A percentile compares a stretch with the other conserved stretches of the same genome.
Evolutionary conservation across 2,797 vertebrate genomes (phyloP).

Genomic region (Petrocephalus sullivani): DNA sequence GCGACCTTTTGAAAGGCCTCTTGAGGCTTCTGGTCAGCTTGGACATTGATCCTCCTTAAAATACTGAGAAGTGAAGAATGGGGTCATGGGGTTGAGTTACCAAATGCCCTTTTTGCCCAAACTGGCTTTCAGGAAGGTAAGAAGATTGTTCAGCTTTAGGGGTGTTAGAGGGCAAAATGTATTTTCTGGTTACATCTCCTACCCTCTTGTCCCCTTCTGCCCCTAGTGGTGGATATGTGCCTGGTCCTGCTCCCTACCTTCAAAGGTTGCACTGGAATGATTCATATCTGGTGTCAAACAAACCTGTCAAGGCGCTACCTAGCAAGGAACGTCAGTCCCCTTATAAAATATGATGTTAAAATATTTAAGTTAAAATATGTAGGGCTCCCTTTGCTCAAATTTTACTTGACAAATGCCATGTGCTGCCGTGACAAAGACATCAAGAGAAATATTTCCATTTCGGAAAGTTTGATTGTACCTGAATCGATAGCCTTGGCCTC

Average conservation of each 20-base stretch:
- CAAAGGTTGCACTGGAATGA: conserved; percentile 39
- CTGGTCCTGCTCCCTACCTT: background rate
- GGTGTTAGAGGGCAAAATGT: background rate
- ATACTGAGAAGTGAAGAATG: background rate
- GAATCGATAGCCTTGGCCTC: conserved; percentile 23
- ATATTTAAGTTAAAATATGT: conserved; percentile 36
- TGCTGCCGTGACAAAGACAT: too few relatives aligned
- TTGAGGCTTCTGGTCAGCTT: background rate
- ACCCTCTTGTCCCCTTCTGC: background rate
- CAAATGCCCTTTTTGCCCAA: background rate
- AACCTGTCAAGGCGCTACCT: conserved; percentile 10
- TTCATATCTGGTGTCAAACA: conserved; percentile 25
- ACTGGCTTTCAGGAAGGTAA: background rate
- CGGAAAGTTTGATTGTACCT: too few relatives aligned
- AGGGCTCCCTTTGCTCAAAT: conserved; percentile 22
- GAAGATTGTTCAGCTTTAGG: background rate
- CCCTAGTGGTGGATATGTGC: background rate
- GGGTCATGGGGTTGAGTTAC: background rate
- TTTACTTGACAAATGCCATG: conserved; percentile 28
- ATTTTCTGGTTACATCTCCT: background rate
- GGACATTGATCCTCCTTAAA: background rate
- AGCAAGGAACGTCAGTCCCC: conserved; percentile 29
- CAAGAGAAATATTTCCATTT: too few relatives aligned
- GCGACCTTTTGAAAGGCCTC: background rate
- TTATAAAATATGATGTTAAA: conserved; percentile 21